Evolutionary conservation across 2,888 invertebrate species (phyloP), one percentile per base, ranked within the genome.

Genomic region (Atrina japonica): DNA sequence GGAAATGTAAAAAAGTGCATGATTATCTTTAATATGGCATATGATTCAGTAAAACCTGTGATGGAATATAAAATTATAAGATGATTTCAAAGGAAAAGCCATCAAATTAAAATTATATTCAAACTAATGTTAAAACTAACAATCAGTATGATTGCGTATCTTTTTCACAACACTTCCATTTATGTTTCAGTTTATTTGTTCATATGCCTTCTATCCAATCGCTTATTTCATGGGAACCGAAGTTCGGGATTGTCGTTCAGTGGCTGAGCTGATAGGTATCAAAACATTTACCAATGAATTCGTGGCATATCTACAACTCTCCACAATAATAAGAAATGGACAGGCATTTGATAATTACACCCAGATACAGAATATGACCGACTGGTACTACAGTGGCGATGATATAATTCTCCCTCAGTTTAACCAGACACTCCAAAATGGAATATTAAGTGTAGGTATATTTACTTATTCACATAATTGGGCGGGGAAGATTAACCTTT

Each of bases 241-340:
- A 16, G 79, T 88, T 43, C 92, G 92, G 0, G 94, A 96, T 80
- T 95, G 95, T 77, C 94, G 94, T 83, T 89, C 92, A 40, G 96
- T 98, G 0, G 97, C 95, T 0, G 93, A 94, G 49, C 92, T 98
- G 3, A 94, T 98, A 45, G 98, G 97, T 0, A 91, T 97, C 27
- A 98, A 98, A 92, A 96, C 95, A 0, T 94, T 96, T 18, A 94
- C 97, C 11, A 98, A 98, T 86, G 98, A 98, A 90, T 97, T 98
- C 88, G 95, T 97, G 0, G 98, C 97, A 0, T 98, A 96, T 88
- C 92, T 94, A 85, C 91, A 93, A 52, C 92, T 97, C 11, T 75
- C 75, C 45, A 71, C 60, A 21, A 61, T 85, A 27, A 85, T 88
- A 7, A 60, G 72, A 3, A 88, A 88, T 66, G 58, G 75, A 14